Conservation (phyloP, 2,888 invertebrate species). For the Drosophila cognata region DNA sequence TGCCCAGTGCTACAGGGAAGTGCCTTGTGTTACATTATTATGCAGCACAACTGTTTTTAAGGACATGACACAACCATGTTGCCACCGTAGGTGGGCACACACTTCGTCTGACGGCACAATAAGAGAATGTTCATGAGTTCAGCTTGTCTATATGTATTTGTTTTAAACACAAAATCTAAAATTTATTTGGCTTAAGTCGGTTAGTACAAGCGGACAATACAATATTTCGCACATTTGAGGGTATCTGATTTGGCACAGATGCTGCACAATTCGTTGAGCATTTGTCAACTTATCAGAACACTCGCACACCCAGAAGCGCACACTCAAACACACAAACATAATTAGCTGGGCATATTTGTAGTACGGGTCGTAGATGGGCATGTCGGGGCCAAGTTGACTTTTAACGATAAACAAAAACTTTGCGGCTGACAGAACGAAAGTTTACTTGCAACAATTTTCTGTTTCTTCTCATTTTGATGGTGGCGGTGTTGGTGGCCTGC, state of each 20-base stretch:
- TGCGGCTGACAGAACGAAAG: constrained; percentile 67
- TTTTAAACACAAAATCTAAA: not conserved
- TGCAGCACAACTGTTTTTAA: constrained; percentile 20
- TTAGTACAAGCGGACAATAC: not conserved
- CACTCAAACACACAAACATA: constrained; percentile 41
- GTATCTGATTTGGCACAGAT: constrained; percentile 17
- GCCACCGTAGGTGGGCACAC: not conserved
- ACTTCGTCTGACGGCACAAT: not conserved
- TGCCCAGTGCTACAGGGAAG: not conserved
- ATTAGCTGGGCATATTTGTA: constrained; percentile 51
- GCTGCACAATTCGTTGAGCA: constrained; percentile 38
- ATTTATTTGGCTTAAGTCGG: not conserved
- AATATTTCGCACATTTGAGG: not conserved
- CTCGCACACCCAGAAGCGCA: constrained; percentile 12
- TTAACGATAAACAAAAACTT: constrained; percentile 70
- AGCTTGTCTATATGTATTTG: not conserved
- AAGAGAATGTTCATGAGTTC: not conserved
- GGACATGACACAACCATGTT: not conserved
- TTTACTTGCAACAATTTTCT: constrained; percentile 56
- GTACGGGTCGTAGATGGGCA: not conserved
- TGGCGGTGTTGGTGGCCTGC: not conserved
- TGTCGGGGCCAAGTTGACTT: constrained; percentile 48
- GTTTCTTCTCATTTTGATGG: constrained; percentile 7
- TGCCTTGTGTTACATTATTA: constrained; percentile 2
- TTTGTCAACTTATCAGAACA: constrained; percentile 55